These are phyloP conservation scores for Heteronetta atricapilla DNA, from an alignment of 2,113 vertebrate species.

Conservation along the genomic window DNA sequence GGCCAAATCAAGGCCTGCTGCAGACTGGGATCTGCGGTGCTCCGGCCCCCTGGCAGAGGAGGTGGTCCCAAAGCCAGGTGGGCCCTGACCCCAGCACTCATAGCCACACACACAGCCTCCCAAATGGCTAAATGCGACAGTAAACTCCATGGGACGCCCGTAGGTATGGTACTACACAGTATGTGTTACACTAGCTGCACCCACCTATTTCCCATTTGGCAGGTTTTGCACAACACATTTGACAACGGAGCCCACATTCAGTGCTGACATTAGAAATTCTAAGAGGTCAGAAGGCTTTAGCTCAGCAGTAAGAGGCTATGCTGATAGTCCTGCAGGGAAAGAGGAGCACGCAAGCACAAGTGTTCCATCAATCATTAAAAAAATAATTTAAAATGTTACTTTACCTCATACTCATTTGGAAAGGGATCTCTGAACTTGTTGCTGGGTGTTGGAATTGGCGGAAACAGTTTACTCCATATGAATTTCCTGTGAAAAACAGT, in stretches of 20 bases:
- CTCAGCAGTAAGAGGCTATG: neutral
- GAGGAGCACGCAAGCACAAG: neutral
- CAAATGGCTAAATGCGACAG: neutral
- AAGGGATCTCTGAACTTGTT: conserved; percentile 57
- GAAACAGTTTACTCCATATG: conserved; percentile 65
- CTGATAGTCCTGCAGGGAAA: neutral
- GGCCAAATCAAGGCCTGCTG: neutral
- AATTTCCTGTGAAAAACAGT: conserved; percentile 43
- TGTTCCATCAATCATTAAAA: accelerated
- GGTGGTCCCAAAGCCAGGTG: neutral
- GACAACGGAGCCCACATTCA: neutral
- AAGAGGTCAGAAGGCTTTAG: neutral
- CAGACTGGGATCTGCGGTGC: neutral
- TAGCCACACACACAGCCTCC: neutral
- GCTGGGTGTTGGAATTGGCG: conserved; percentile 70
- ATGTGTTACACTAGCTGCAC: accelerated
- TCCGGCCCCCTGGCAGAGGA: neutral
- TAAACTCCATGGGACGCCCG: neutral
- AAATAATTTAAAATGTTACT: neutral
- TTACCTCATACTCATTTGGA: conserved; percentile 58
- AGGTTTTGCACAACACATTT: neutral
- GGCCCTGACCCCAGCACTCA: accelerated
- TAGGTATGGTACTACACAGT: neutral
- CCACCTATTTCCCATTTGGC: neutral
- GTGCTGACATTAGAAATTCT: neutral